phyloP scores from a whole-genome alignment of 1,140 invertebrate species.

The Drosophila seguyi region DNA sequence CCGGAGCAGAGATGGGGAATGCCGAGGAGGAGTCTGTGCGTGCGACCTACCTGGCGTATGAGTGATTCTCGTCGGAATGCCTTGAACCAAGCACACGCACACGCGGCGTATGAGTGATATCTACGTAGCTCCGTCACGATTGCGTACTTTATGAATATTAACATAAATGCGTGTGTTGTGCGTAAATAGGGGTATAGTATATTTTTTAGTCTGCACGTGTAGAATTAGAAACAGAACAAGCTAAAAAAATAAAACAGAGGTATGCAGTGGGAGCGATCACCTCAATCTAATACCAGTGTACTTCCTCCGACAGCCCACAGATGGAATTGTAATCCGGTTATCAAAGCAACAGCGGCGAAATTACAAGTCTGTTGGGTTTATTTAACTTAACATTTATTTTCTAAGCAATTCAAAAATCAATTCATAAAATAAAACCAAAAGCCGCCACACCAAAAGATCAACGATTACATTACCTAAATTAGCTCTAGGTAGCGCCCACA shows the following conservation, averaged over 20 bases:
- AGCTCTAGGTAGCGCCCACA: not conserved
- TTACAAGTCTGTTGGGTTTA: not conserved
- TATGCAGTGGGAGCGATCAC: too few relatives aligned
- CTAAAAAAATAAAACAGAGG: not conserved
- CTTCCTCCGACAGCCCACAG: too few relatives aligned
- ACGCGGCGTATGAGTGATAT: conserved; percentile 54
- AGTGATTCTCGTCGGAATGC: conserved; percentile 55
- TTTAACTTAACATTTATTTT: not conserved
- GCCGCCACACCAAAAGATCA: not conserved
- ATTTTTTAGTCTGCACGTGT: conserved; percentile 1
- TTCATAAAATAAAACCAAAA: not conserved
- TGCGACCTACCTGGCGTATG: conserved; percentile 66
- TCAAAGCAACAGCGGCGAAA: too few relatives aligned
- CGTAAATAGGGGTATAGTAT: not conserved
- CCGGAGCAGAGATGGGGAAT: not conserved
- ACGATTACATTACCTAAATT: conserved; percentile 15
- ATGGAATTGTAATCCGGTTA: too few relatives aligned
- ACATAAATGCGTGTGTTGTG: conserved; percentile 6
- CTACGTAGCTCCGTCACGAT: conserved; percentile 6
- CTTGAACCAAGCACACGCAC: conserved; percentile 45
- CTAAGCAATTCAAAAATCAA: not conserved
- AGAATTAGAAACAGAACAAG: not conserved
- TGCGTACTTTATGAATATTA: conserved; percentile 22
- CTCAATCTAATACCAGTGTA: too few relatives aligned
- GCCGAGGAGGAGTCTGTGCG: conserved; percentile 9